phyloP scores from a whole-genome alignment of 2,113 vertebrate species.

The Callipepla squamata region DNA sequence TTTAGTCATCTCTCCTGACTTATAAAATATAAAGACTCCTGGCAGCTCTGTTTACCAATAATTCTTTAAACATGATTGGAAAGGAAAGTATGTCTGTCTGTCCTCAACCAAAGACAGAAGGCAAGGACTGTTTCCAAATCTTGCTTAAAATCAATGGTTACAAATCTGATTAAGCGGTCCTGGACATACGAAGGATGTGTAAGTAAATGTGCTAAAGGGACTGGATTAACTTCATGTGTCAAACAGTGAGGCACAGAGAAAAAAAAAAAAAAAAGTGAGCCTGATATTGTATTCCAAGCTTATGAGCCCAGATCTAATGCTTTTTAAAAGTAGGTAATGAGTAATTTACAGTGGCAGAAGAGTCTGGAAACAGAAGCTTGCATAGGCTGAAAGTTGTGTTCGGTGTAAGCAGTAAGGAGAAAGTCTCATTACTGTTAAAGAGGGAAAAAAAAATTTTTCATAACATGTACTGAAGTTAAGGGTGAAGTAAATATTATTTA shows the following conservation, averaged over 20 bases:
- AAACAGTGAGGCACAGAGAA: background rate
- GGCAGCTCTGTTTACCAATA: background rate
- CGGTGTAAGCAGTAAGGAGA: background rate
- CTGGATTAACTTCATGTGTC: background rate
- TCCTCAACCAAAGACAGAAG: background rate
- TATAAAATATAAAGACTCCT: background rate
- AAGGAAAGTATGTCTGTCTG: accelerated
- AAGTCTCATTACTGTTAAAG: background rate
- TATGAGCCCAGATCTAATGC: background rate
- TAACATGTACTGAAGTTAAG: background rate
- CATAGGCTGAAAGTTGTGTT: background rate
- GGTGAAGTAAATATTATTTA: background rate
- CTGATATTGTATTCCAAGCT: background rate
- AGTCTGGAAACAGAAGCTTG: background rate
- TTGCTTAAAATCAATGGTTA: background rate
- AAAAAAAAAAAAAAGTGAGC: background rate
- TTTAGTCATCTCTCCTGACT: background rate
- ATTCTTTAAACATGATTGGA: background rate
- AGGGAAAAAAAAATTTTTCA: background rate
- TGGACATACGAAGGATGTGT: background rate
- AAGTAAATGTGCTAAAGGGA: background rate
- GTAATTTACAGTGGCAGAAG: background rate
- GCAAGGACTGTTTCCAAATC: background rate
- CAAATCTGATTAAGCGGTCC: background rate
- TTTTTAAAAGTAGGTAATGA: background rate